Percentiles rank a stretch among this genome's conserved stretches.
phyloP scores from a whole-genome alignment of 2,113 vertebrate species.

The Calyptomena viridis region DNA sequence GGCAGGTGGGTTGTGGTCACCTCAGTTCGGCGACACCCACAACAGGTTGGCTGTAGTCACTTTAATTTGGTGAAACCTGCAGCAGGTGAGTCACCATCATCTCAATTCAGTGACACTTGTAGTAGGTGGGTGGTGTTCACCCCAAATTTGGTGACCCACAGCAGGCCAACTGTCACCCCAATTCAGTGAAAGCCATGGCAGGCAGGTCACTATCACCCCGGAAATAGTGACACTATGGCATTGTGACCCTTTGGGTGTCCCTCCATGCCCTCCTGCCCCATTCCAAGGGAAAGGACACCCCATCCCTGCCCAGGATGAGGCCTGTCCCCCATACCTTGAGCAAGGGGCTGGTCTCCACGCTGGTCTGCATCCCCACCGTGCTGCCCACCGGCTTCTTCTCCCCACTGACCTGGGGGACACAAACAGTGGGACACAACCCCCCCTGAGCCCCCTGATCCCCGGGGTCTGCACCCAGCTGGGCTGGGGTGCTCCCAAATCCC shows the following conservation, averaged over 20 bases:
- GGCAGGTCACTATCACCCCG: not conserved
- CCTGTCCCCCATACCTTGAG: slow-evolving; percentile 75
- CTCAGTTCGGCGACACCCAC: not conserved
- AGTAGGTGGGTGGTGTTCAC: too few relatives aligned
- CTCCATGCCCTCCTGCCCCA: not conserved
- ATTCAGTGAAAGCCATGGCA: not conserved
- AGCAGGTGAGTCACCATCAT: not conserved
- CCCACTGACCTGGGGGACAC: slow-evolving; percentile 79
- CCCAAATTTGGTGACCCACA: not conserved
- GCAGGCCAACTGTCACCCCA: too few relatives aligned
- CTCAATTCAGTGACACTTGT: not conserved
- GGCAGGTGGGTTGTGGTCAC: not conserved
- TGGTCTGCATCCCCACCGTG: slow-evolving; percentile 91
- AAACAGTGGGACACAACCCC: not conserved
- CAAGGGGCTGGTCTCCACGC: slow-evolving; percentile 87
- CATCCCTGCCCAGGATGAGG: not conserved
- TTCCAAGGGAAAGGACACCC: not conserved
- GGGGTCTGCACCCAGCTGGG: too few relatives aligned
- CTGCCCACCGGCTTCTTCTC: slow-evolving; percentile 85
- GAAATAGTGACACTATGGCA: not conserved
- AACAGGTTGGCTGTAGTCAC: fast-evolving
- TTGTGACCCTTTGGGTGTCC: fast-evolving
- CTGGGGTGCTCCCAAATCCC: not conserved
- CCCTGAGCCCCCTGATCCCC: not conserved
- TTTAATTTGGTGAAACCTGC: not conserved